Base-by-base conservation (phyloP, 1,140 invertebrate genomes). In the Ericerus pela region DNA sequence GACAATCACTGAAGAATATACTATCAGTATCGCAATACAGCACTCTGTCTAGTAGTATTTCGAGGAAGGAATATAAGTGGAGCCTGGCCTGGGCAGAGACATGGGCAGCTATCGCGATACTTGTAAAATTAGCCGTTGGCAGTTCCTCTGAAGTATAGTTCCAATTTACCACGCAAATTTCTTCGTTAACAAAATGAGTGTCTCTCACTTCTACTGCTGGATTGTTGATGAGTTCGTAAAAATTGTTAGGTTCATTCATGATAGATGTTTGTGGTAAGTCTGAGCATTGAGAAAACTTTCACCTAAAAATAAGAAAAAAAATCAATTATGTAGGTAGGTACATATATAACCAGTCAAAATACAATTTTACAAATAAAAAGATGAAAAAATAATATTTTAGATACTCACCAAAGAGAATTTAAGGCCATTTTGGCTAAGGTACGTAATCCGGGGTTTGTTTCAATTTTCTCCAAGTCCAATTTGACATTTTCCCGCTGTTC, bases 371-470 rank as follows among this genome's bases (percentile, higher is more conserved):
- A n/a, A 8, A 33, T 33, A 33, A 33, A 33, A 33, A 33, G 8
- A 10, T 33, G n/a, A 33, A 10, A 10, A n/a, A 33, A 33, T 8
- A 10, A 33, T 33, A 33, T 33, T 10, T 33, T n/a, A n/a, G 6
- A 43, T 8, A 22, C 8, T n/a, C 69, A 66, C 67, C 66, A 68
- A 57, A 69, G 64, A 3, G 61, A 64, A 71, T 89, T 90, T 71
- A 87, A 91, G 70, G 89, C 91, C 16, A 91, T 86, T 66, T 90
- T 88, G 64, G 64, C 61, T 8, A 91, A 54, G 2, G 61, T 57
- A 18, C 64, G 38, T 30, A 66, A 43, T 2, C 67, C 68, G 0
- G 64, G 61, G 58, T 72, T 72, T 41, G 64, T 58, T 27, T 31
- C 53, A 38, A 72, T 68, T 43, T 62, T 61, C 10, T 62, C 36